These are phyloP conservation scores for Encarsia formosa DNA, from an alignment of 2,888 invertebrate genomes.

Conservation along the genomic window DNA sequence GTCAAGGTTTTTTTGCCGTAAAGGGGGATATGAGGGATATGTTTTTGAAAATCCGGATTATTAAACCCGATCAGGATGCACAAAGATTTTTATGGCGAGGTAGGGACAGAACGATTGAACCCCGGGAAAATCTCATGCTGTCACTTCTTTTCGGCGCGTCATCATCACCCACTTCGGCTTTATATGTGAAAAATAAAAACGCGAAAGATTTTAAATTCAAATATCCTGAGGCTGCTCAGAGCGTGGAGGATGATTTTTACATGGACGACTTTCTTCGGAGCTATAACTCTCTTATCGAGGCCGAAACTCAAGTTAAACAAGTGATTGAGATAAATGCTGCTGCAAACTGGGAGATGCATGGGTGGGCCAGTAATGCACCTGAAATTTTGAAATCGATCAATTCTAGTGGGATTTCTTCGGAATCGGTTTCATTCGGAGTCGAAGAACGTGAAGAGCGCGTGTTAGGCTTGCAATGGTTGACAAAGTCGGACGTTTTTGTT, in stretches of 20 bases:
- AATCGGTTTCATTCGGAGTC: background rate
- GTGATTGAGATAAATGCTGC: slow-evolving; percentile 17
- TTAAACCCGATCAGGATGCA: background rate
- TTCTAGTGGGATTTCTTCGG: background rate
- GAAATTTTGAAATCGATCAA: background rate
- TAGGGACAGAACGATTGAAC: background rate
- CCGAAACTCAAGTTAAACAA: no score
- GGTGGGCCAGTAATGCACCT: slow-evolving; percentile 1
- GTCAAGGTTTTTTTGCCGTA: background rate
- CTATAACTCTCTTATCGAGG: slow-evolving; percentile 22
- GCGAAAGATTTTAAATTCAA: slow-evolving; percentile 19
- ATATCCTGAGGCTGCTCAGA: slow-evolving; percentile 29
- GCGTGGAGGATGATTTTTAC: slow-evolving; percentile 32
- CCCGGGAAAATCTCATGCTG: background rate
- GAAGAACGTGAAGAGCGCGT: background rate
- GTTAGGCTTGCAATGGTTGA: slow-evolving; percentile 1
- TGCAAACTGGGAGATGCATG: background rate
- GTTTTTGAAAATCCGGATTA: slow-evolving; percentile 4
- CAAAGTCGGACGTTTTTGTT: background rate
- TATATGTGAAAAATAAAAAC: slow-evolving; percentile 33
- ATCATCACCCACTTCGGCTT: slow-evolving; percentile 2
- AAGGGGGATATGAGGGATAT: slow-evolving; percentile 3
- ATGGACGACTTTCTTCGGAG: slow-evolving; percentile 29
- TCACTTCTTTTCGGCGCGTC: background rate
- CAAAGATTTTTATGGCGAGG: no score